phyloP scores from a whole-genome alignment of 2,797 vertebrate genomes.

The Valencia hispanica region DNA sequence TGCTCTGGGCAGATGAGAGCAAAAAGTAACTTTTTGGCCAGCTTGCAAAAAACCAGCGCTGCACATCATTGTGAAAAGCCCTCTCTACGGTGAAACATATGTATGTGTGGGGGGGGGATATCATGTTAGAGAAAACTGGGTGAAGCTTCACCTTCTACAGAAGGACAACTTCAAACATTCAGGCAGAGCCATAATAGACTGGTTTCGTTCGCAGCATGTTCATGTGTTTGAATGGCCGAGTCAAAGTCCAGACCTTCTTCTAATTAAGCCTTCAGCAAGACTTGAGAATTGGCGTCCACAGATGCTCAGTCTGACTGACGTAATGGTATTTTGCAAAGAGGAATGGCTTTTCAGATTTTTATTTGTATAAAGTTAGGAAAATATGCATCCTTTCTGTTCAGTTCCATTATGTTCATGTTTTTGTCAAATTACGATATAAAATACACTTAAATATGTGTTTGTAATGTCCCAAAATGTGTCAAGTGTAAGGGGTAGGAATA shows the following conservation, averaged over 20 bases:
- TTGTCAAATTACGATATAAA: neutral
- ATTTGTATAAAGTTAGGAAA: neutral
- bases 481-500: neutral
- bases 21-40: neutral
- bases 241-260: neutral
- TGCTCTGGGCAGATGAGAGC: neutral
- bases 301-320: neutral
- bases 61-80: neutral
- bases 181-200: neutral
- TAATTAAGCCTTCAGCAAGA: neutral
- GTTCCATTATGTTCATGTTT: neutral
- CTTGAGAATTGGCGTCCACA: neutral
- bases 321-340: neutral
- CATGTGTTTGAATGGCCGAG: neutral
- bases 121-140: no score
- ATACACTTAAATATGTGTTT: neutral
- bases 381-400: neutral
- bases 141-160: neutral
- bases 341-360: neutral
- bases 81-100: neutral
- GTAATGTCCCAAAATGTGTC: neutral
- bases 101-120: neutral
- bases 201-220: neutral
- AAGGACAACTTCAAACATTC: neutral
- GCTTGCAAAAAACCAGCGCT: neutral